Evolutionary conservation across 2,113 vertebrate species (phyloP).

Genomic region (Chelonoidis abingdonii): DNA sequence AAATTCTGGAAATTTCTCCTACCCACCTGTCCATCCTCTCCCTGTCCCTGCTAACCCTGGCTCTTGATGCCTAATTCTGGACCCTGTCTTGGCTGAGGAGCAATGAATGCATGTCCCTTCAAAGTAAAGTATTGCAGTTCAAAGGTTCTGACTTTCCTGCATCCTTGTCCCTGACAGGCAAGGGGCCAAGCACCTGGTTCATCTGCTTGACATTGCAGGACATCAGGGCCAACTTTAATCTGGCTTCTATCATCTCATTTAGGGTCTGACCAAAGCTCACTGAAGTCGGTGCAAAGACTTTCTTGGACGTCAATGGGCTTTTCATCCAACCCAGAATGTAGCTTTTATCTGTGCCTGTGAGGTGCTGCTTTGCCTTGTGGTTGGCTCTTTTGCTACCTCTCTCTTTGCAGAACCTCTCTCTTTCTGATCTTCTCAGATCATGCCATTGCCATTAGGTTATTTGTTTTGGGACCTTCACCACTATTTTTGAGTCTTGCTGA

Average conservation of each 20-base stretch:
- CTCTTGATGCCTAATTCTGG: rapidly evolving
- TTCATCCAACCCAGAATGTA: neutral
- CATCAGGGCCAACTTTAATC: neutral
- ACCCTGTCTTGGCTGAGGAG: neutral
- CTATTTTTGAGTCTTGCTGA: neutral
- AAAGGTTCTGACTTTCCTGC: neutral
- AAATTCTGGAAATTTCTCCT: neutral
- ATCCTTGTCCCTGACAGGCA: neutral
- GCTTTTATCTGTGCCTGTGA: neutral
- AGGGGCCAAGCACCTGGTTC: neutral
- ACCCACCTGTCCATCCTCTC: neutral
- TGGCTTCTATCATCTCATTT: rapidly evolving
- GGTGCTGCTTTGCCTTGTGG: neutral
- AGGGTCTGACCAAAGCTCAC: neutral
- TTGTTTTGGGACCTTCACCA: neutral
- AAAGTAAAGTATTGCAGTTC: neutral
- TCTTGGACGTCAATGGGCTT: neutral
- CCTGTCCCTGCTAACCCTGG: neutral
- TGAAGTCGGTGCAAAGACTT: neutral
- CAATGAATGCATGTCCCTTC: neutral
- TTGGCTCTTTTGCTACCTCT: neutral
- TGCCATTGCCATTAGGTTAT: neutral
- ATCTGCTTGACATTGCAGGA: neutral
- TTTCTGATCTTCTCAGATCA: neutral
- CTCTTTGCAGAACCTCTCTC: neutral